These are phyloP conservation scores for Ischnura elegans DNA, from an alignment of 2,888 invertebrate species.

Conservation along the genomic window DNA sequence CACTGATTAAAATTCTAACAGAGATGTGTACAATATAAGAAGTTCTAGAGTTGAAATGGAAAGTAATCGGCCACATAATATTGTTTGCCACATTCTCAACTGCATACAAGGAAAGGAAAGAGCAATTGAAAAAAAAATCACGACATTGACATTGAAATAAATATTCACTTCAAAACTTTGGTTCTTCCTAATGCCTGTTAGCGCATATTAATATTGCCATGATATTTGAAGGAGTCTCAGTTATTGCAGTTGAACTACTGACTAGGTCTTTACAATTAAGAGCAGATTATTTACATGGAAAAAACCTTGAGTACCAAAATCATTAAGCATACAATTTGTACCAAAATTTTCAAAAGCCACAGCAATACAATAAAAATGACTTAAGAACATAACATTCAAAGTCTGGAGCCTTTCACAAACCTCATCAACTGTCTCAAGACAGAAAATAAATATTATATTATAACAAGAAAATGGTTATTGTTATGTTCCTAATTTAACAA, in stretches of 20 bases:
- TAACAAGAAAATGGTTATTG: constrained; percentile 13
- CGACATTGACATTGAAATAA: background rate
- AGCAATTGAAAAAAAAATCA: background rate
- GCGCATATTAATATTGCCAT: constrained; percentile 6
- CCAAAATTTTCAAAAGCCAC: background rate
- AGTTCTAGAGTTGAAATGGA: too few species aligned
- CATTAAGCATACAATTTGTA: background rate
- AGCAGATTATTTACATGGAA: background rate
- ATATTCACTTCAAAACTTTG: constrained; percentile 48
- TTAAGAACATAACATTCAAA: background rate
- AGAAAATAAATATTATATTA: constrained; percentile 40
- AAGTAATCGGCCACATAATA: too few species aligned
- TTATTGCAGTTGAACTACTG: constrained; percentile 10
- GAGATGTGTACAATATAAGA: background rate
- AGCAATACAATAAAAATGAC: background rate
- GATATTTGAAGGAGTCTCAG: constrained; percentile 1
- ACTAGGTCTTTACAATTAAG: constrained; percentile 43
- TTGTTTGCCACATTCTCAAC: too few species aligned
- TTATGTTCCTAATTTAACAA: background rate
- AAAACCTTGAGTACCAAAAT: background rate
- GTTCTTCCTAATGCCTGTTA: constrained; percentile 6
- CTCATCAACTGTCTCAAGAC: background rate
- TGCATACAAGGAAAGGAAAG: background rate
- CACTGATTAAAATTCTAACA: background rate
- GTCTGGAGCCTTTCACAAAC: background rate